These are phyloP conservation scores for Drosophila dunni DNA, from an alignment of 1,140 invertebrate species.

Conservation along the genomic window DNA sequence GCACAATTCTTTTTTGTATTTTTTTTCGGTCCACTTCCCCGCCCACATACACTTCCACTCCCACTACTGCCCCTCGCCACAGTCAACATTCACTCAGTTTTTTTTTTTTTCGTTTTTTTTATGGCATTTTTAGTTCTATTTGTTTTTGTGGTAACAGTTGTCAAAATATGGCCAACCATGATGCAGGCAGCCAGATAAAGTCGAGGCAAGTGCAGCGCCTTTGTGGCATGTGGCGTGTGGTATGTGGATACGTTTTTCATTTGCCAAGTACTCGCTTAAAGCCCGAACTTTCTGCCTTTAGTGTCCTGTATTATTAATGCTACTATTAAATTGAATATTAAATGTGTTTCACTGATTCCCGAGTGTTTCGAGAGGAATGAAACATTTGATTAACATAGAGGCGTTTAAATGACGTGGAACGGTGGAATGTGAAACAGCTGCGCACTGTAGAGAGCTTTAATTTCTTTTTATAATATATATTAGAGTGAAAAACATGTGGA, in stretches of 20 bases:
- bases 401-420: background rate
- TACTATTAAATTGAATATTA: background rate
- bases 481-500: background rate
- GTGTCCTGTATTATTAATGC: background rate
- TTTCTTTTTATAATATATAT: too few species aligned
- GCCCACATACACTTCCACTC: background rate
- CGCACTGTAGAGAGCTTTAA: too few species aligned
- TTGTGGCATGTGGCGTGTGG: conserved; percentile 15
- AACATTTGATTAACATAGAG: background rate
- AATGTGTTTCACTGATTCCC: background rate
- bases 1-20: conserved; percentile 42
- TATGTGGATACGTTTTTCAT: conserved; percentile 16
- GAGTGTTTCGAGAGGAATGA: background rate
- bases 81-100: background rate
- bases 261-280: background rate
- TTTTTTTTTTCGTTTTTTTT: conserved; percentile 38
- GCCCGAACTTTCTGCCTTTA: background rate
- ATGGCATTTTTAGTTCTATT: conserved; percentile 57
- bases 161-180: conserved; percentile 74
- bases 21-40: conserved; percentile 11
- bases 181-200: conserved; percentile 28
- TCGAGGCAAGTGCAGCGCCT: conserved; percentile 10
- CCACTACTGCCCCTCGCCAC: background rate
- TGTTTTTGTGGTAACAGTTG: conserved; percentile 80
- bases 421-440: background rate